Percentiles rank a stretch among this genome's conserved stretches.
These are phyloP conservation scores for Podocnemis expansa DNA, from an alignment of 2,113 vertebrate genomes.

Conservation along the genomic window DNA sequence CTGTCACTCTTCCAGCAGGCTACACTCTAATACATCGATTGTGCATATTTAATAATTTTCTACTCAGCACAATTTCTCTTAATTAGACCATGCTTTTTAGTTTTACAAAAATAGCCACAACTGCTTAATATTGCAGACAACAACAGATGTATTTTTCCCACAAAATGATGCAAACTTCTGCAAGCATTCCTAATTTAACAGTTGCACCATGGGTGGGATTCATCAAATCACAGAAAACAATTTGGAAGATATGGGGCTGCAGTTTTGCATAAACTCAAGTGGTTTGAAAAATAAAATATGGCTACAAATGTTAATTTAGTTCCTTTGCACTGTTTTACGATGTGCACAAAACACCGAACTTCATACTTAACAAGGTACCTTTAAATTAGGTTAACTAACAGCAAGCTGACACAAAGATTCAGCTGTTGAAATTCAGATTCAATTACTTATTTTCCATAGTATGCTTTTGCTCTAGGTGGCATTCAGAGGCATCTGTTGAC, in stretches of 20 bases:
- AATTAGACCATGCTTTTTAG: background rate
- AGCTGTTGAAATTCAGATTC: constrained; percentile 37
- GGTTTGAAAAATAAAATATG: constrained; percentile 33
- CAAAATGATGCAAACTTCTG: background rate
- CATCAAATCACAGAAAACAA: constrained; percentile 13
- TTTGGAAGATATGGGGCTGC: background rate
- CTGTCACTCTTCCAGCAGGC: background rate
- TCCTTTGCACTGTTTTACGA: background rate
- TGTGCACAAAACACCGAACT: background rate
- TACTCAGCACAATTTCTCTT: background rate
- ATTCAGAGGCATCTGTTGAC: background rate
- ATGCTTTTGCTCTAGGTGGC: background rate
- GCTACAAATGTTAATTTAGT: constrained; percentile 10
- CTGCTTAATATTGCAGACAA: background rate
- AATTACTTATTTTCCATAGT: constrained; percentile 29
- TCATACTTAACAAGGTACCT: background rate
- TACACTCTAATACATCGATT: background rate
- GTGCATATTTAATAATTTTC: constrained; percentile 16
- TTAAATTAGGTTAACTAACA: constrained; percentile 50
- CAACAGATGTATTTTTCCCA: background rate
- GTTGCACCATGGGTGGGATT: background rate
- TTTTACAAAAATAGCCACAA: background rate
- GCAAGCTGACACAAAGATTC: constrained; percentile 34
- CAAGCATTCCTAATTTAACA: background rate
- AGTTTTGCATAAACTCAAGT: constrained; percentile 14